A percentile compares a stretch with the other conserved stretches of the same genome.
Evolutionary conservation across 2,113 vertebrate species (phyloP).

Genomic region (Pyrgilauda ruficollis): DNA sequence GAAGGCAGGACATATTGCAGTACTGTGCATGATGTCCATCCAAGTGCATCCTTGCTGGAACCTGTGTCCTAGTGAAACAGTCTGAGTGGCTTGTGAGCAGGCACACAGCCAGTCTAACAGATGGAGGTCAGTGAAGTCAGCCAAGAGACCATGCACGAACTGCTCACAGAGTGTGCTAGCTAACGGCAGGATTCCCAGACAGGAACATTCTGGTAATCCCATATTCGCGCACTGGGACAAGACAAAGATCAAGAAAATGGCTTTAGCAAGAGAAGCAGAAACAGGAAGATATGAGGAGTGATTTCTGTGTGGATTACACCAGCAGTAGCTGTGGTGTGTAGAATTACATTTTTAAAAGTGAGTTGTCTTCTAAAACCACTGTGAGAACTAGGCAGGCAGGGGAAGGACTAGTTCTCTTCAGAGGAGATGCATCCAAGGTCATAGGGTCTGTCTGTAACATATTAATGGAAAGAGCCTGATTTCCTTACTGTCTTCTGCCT

Average conservation of each 20-base stretch:
- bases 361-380: neutral
- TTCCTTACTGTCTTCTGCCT: neutral
- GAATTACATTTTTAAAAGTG: neutral
- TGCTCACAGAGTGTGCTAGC: constrained; percentile 52
- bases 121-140: constrained; percentile 65
- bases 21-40: neutral
- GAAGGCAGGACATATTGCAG: neutral
- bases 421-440: neutral
- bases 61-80: constrained; percentile 51
- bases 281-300: neutral
- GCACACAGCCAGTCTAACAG: constrained; percentile 65
- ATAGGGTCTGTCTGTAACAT: neutral
- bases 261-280: neutral
- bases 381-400: neutral
- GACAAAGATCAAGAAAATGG: neutral
- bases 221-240: neutral
- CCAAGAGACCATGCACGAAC: constrained; percentile 39
- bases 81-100: constrained; percentile 57
- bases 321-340: neutral
- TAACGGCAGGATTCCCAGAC: constrained; percentile 51
- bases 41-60: constrained; percentile 51
- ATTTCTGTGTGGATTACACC: neutral
- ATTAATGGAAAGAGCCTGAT: neutral
- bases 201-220: constrained; percentile 27
- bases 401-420: neutral